These are phyloP conservation scores for Atopsyche davidsoni DNA, from an alignment of 1,140 invertebrate genomes.

Conservation along the genomic window DNA sequence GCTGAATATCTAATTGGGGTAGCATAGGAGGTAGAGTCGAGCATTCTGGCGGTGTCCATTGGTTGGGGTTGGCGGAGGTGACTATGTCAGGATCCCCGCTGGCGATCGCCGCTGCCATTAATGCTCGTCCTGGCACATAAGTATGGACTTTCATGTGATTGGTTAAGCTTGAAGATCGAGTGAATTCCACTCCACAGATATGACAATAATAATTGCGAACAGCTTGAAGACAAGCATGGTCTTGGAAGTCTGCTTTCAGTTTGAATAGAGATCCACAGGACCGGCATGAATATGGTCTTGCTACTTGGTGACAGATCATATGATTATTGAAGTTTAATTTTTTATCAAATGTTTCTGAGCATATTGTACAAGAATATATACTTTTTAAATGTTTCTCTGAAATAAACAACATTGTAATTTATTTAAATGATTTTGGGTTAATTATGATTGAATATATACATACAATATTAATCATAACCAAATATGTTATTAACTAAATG, in stretches of 20 bases:
- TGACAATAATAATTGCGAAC: conserved; percentile 32
- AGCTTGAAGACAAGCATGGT: conserved; percentile 15
- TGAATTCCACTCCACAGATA: conserved; percentile 44
- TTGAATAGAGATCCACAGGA: conserved; percentile 16
- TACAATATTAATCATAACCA: too few relatives aligned
- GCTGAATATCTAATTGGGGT: conserved; percentile 19
- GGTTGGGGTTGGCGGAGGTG: not conserved
- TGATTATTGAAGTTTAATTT: conserved; percentile 43
- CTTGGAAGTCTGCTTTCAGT: conserved; percentile 17
- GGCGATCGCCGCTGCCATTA: conserved; percentile 30
- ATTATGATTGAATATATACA: too few relatives aligned
- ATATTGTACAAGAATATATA: conserved; percentile 33
- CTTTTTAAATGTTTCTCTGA: conserved; percentile 15
- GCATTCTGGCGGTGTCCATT: conserved; percentile 3
- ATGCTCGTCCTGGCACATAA: conserved; percentile 42
- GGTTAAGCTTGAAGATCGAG: conserved; percentile 46
- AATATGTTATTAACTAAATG: too few relatives aligned
- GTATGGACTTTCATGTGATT: conserved; percentile 50
- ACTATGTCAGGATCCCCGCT: conserved; percentile 24
- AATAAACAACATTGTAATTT: conserved; percentile 1
- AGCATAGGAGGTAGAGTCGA: conserved; percentile 10
- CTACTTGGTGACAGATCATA: conserved; percentile 37
- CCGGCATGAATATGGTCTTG: conserved; percentile 18
- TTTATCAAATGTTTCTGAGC: conserved; percentile 39
- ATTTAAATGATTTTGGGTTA: conserved; percentile 16